Evolutionary conservation across 2,888 invertebrate species (phyloP), one percentile per base, ranked within the genome.

Genomic region (Acleris cristana): DNA sequence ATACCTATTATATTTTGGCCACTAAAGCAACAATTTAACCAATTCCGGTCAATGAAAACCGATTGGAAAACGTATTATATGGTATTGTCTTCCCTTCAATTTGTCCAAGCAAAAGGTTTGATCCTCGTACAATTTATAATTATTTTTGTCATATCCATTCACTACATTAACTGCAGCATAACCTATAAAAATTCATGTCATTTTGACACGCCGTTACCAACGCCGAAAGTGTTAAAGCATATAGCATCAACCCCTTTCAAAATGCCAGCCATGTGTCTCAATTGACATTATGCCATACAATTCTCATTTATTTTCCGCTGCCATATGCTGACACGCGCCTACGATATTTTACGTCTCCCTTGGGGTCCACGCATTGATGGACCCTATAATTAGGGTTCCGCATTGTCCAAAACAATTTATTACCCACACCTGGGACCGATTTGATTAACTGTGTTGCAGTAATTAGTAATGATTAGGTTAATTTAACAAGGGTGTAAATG

Each of bases 361-460:
- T 18, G 23, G 48, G 45, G 61, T 64, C 48, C 54, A 49, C 61
- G 19, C 59, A 64, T 34, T 56, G 62, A 66, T 69, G 73, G 69
- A 71, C 67, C 69, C 71, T 62, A 69, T 70, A 72, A 73, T 75
- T 73, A 73, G 69, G 70, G 70, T 68, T 69, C 62, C 49, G 65
- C 56, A 65, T 61, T 67, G 70, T 63, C 65, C 69, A 51, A 57
- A 68, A 66, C 72, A 70, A 74, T 75, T 72, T 70, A 72, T 73
- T 69, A 71, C 56, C 12, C 56, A 63, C 75, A 76, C 75, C 76
- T 75, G 74, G 76, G 71, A 59, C 51, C 70, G 16, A 56, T 70
- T 65, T 74, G 72, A 73, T 76, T 70, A 71, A 76, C 71, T 66
- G 72, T 59, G 62, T 52, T 18, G 40, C 52, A 63, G 63, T 72